Evolutionary conservation across 2,797 vertebrate genomes (phyloP).

Genomic region (Poliocrania exsul): DNA sequence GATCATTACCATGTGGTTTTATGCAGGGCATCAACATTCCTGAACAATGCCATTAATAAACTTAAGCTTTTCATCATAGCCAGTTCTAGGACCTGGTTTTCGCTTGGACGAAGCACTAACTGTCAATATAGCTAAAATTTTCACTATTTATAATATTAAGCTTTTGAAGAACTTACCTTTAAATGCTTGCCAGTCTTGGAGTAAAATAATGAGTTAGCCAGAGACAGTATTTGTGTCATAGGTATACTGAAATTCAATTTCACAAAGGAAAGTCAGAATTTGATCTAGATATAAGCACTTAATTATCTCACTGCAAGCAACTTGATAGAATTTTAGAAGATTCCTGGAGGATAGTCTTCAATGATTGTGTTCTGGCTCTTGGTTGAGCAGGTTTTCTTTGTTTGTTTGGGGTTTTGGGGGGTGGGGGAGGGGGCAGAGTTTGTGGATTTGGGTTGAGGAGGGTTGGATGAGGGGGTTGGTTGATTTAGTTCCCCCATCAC

Average conservation of each 20-base stretch:
- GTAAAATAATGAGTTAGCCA: not conserved
- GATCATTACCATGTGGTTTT: not conserved
- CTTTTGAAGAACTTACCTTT: not conserved
- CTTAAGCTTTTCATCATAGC: not conserved
- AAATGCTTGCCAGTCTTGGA: not conserved
- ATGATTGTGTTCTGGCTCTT: not conserved
- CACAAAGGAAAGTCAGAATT: not conserved
- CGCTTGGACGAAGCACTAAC: not conserved
- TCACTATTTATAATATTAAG: not conserved
- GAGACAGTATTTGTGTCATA: not conserved
- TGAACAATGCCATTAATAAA: not conserved
- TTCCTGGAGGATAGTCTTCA: not conserved
- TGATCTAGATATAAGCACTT: not conserved
- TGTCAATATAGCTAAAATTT: not conserved
- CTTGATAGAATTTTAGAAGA: not conserved
- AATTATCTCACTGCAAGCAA: not conserved
- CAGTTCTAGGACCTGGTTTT: not conserved
- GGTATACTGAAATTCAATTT: not conserved
- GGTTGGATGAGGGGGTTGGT: not conserved
- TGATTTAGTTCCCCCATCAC: not conserved
- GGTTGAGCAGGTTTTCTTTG: not conserved
- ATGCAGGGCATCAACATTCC: not conserved
- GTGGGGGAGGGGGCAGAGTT: rapidly evolving
- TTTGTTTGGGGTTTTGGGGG: not conserved
- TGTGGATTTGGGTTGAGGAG: rapidly evolving